phyloP scores from a whole-genome alignment of 2,797 vertebrate genomes.

The Ceryle rudis region DNA sequence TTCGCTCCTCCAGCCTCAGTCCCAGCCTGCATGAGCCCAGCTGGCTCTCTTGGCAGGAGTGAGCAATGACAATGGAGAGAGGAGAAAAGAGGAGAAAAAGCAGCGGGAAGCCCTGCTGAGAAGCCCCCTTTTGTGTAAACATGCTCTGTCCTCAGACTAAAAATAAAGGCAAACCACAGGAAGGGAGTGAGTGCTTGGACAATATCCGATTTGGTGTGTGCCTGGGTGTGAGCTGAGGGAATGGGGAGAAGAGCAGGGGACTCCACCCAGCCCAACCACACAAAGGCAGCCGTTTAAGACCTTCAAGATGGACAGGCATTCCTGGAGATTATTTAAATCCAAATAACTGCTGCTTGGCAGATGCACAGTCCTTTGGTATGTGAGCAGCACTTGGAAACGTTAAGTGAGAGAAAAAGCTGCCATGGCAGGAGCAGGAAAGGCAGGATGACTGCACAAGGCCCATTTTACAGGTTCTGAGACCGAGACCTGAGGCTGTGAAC shows the following conservation, averaged over 20 bases:
- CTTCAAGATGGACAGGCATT: constrained; percentile 63
- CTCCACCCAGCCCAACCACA: constrained; percentile 69
- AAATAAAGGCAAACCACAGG: constrained; percentile 77
- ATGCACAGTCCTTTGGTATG: background rate
- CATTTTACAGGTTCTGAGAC: background rate
- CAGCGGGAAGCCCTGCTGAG: constrained; percentile 42
- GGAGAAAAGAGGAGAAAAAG: background rate
- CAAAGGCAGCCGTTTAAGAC: constrained; percentile 46
- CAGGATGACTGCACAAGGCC: background rate
- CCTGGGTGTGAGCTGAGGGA: constrained; percentile 67
- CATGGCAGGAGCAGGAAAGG: background rate
- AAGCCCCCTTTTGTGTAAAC: constrained; percentile 71
- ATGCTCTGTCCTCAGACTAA: constrained; percentile 65
- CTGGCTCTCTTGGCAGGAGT: background rate
- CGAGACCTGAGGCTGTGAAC: background rate
- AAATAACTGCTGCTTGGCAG: constrained; percentile 58
- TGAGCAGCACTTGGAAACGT: background rate
- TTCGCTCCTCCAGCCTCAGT: background rate
- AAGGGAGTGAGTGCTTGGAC: constrained; percentile 76
- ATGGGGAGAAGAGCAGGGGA: constrained; percentile 48
- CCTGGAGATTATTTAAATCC: constrained; percentile 52
- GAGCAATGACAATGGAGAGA: background rate
- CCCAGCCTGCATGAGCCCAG: background rate
- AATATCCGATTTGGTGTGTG: constrained; percentile 65
- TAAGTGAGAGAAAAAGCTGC: background rate